Conservation (phyloP, 2,888 invertebrate genomes). For the Hemithea aestivaria region DNA sequence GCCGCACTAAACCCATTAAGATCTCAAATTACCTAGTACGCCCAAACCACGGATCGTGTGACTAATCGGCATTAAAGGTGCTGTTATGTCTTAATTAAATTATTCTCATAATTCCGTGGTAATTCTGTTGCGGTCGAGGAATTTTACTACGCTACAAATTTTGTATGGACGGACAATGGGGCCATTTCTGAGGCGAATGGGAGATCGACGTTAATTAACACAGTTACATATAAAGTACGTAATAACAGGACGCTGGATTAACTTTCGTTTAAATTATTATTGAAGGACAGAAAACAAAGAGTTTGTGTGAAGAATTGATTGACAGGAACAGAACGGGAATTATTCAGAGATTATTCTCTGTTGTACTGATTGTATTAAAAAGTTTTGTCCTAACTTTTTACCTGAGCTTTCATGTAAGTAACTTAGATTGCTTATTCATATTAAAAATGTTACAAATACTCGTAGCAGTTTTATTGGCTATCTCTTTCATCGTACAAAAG, state of each 20-base stretch:
- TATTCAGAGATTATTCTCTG: no score
- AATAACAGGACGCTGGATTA: slow-evolving; percentile 38
- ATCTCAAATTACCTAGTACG: slow-evolving; percentile 73
- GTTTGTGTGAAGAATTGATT: no score
- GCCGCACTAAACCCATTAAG: slow-evolving; percentile 67
- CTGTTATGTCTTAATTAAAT: slow-evolving; percentile 77
- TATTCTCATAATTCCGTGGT: slow-evolving; percentile 65
- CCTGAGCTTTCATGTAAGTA: no score
- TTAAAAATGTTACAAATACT: no score
- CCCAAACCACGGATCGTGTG: slow-evolving; percentile 72
- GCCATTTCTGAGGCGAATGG: slow-evolving; percentile 65
- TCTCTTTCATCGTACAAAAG: no score
- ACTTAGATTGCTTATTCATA: no score
- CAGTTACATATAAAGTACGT: slow-evolving; percentile 48
- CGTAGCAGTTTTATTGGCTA: no score
- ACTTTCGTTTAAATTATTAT: slow-evolving; percentile 2
- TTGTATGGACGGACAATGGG: slow-evolving; percentile 53
- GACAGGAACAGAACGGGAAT: no score
- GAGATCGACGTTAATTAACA: slow-evolving; percentile 64
- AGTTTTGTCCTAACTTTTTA: no score
- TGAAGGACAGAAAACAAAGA: no score
- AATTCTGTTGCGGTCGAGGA: slow-evolving; percentile 59
- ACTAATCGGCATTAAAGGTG: slow-evolving; percentile 75
- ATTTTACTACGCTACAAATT: slow-evolving; percentile 71
- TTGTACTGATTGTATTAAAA: no score